Evolutionary conservation across 2,797 vertebrate genomes (phyloP), one percentile per base, ranked within the genome.

Genomic region (Cossypha niveicapilla): DNA sequence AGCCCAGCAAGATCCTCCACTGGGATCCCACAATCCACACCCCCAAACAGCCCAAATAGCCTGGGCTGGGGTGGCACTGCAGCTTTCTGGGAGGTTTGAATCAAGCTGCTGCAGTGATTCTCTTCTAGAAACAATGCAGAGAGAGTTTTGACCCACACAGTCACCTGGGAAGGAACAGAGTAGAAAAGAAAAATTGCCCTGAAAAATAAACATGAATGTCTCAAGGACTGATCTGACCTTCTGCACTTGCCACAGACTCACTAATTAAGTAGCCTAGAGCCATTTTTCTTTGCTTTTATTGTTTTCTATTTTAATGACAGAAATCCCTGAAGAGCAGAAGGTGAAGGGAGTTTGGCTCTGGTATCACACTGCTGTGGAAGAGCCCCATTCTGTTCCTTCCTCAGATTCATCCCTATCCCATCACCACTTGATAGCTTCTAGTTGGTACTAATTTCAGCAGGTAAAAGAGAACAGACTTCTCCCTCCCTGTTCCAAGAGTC

Each of bases 1-100:
- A 67, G 30, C 19, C 41, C 50, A 68, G 37, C 16, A 60, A 48
- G 15, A 7, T 58, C 50, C 39, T 72, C 27, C 35, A 3, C 10
- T 6, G 62, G 9, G 8, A 17, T 45, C 13, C 34, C 4, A 6
- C 1, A 1, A 18, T 4, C 6, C 28, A 42, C 23, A 35, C 3
- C 21, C 4, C 10, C 3, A 13, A 58, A 44, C 18, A 61, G 8
- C 35, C 39, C 22, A 8, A 37, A 14, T 6, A 63, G 30, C 24
- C 19, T 24, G 23, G 58, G 67, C 67, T 44, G 41, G 35, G 56
- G 53, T 19, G 4, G 14, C 19, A 9, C 44, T 74, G 68, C 42
- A 58, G 63, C 15, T 58, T 54, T 63, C 44, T 22, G 32, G 61
- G 16, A 66, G 39, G 32, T 23, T 51, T 47, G 25, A 51, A 67